Evolutionary conservation across 2,797 vertebrate genomes (phyloP).

Genomic region (Pempheris klunzingeri): DNA sequence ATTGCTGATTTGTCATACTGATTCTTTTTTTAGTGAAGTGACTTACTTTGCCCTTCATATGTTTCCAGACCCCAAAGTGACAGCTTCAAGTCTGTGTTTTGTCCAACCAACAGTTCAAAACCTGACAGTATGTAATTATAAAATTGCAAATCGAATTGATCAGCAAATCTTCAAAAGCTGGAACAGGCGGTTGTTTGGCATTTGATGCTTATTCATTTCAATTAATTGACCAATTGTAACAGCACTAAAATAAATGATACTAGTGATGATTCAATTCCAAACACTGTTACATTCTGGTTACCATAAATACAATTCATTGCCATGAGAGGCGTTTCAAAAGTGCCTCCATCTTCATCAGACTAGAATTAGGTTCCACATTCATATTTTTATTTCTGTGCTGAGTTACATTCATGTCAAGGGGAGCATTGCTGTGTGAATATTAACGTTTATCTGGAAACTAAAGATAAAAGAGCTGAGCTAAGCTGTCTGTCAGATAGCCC

Average conservation of each 20-base stretch:
- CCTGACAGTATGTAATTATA: neutral
- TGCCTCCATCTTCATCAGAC: neutral
- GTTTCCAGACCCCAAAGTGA: neutral
- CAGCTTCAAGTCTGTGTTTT: neutral
- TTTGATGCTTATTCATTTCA: neutral
- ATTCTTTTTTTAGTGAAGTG: neutral
- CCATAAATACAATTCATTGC: neutral
- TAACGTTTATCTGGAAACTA: constrained; percentile 33
- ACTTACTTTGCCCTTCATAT: too few species aligned
- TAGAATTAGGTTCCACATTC: neutral
- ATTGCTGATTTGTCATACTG: neutral
- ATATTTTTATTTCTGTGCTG: neutral
- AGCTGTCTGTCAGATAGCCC: constrained; percentile 30
- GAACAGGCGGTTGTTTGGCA: neutral
- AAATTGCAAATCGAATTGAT: neutral
- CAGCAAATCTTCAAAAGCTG: neutral
- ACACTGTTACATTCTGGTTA: neutral
- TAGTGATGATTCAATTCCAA: neutral
- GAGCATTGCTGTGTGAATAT: constrained; percentile 2
- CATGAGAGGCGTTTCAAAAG: neutral
- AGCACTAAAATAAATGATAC: neutral
- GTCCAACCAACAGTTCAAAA: neutral
- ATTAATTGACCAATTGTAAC: neutral
- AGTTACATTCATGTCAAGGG: too few species aligned
- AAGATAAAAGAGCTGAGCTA: constrained; percentile 43